Conservation (phyloP, 2,888 invertebrate genomes). For the Eristalis pertinax region DNA sequence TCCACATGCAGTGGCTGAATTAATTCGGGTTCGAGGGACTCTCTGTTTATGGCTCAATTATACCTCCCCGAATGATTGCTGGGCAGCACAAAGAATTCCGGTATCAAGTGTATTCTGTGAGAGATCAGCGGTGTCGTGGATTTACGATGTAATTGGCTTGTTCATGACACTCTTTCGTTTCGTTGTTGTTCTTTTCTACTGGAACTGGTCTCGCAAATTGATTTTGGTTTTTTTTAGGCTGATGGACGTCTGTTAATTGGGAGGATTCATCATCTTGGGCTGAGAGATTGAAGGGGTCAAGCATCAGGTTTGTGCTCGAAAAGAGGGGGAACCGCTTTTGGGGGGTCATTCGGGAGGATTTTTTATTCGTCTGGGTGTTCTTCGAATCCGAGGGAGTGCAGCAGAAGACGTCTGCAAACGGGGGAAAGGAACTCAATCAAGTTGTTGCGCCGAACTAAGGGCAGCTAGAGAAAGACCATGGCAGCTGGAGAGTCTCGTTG, state of each 20-base stretch:
- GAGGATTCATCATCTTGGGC: background rate
- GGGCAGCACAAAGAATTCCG: background rate
- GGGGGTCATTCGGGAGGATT: too few species aligned
- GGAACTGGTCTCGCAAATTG: background rate
- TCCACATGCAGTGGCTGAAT: slow-evolving; percentile 28
- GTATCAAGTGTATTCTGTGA: background rate
- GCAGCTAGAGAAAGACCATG: too few species aligned
- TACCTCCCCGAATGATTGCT: slow-evolving; percentile 12
- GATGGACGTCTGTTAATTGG: background rate
- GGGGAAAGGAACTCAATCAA: too few species aligned
- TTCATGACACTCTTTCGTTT: background rate
- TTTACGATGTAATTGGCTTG: slow-evolving; percentile 38
- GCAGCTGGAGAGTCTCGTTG: too few species aligned
- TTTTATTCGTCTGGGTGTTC: too few species aligned
- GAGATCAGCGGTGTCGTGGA: background rate
- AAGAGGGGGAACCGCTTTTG: too few species aligned
- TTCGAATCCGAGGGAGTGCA: too few species aligned
- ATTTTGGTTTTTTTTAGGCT: background rate
- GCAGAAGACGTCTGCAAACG: too few species aligned
- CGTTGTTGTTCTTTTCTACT: background rate
- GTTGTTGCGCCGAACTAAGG: too few species aligned
- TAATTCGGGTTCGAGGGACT: slow-evolving; percentile 42
- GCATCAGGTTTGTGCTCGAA: too few species aligned
- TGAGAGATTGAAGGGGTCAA: too few species aligned
- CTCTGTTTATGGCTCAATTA: slow-evolving; percentile 56